A percentile compares a stretch with the other conserved stretches of the same genome.
phyloP scores from a whole-genome alignment of 2,113 vertebrate species.

The Scalopus aquaticus region DNA sequence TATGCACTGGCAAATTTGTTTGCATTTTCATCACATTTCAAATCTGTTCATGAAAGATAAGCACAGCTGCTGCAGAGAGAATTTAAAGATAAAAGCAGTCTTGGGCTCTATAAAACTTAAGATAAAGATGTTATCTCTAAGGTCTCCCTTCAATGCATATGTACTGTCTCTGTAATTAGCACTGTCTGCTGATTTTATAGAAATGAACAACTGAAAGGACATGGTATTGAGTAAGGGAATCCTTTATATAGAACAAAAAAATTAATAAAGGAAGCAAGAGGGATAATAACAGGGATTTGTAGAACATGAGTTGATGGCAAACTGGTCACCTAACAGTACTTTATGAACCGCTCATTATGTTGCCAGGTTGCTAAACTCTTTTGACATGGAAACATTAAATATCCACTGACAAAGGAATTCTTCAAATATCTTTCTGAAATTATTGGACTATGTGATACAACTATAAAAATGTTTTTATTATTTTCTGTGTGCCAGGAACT shows the following conservation, averaged over 20 bases:
- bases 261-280: background rate
- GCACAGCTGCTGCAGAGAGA: background rate
- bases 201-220: background rate
- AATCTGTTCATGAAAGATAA: conserved; percentile 34
- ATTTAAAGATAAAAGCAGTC: conserved; percentile 54
- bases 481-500: background rate
- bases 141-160: background rate
- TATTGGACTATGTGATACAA: background rate
- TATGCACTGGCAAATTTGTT: background rate
- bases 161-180: conserved; percentile 39
- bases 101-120: conserved; percentile 61
- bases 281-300: conserved; percentile 3
- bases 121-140: conserved; percentile 58
- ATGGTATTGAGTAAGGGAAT: background rate
- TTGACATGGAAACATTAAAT: conserved; percentile 21
- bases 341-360: background rate
- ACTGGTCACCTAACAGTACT: background rate
- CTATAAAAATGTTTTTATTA: background rate
- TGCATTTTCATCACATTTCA: conserved; percentile 61
- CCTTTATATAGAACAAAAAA: conserved; percentile 38
- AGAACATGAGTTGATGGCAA: background rate
- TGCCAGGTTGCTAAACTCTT: background rate
- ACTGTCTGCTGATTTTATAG: conserved; percentile 39
- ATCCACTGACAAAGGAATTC: background rate
- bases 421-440: conserved; percentile 39